Evolutionary conservation across 2,888 invertebrate species (phyloP).

Genomic region (Acrobasis suavella): DNA sequence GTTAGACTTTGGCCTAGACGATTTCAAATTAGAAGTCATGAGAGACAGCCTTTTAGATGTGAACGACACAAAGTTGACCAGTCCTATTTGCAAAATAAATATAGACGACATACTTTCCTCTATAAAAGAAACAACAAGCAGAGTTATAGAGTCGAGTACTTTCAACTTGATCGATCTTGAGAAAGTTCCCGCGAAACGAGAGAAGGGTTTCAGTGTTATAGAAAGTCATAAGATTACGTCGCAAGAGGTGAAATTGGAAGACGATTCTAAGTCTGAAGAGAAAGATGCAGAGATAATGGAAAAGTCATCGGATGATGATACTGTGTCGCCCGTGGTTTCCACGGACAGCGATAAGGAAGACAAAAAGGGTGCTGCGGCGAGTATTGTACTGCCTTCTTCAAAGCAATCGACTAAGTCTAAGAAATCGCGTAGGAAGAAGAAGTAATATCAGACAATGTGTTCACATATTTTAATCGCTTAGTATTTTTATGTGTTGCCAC

Average conservation of each 20-base stretch:
- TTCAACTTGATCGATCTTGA: constrained; percentile 74
- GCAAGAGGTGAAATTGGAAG: constrained; percentile 67
- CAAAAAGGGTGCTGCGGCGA: constrained; percentile 63
- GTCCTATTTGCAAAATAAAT: constrained; percentile 75
- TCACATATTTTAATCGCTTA: constrained; percentile 47
- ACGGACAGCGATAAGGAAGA: constrained; percentile 82
- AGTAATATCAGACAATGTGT: constrained; percentile 72
- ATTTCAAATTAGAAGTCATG: constrained; percentile 74
- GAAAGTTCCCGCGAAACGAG: constrained; percentile 63
- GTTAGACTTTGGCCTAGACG: constrained; percentile 70
- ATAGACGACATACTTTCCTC: constrained; percentile 73
- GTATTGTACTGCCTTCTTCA: constrained; percentile 56
- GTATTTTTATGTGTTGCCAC: constrained; percentile 49
- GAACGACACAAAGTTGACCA: constrained; percentile 57
- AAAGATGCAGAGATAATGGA: constrained; percentile 67
- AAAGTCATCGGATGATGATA: constrained; percentile 83
- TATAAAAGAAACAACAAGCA: constrained; percentile 64
- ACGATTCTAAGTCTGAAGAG: constrained; percentile 53
- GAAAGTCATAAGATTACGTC: constrained; percentile 69
- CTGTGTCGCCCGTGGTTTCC: constrained; percentile 73
- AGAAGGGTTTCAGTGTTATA: constrained; percentile 69
- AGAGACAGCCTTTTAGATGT: constrained; percentile 69
- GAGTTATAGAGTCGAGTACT: constrained; percentile 61
- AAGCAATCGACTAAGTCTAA: constrained; percentile 76
- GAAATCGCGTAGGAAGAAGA: constrained; percentile 84